Conservation (phyloP, 2,888 invertebrate genomes). For the Synanthedon tipuliformis region DNA sequence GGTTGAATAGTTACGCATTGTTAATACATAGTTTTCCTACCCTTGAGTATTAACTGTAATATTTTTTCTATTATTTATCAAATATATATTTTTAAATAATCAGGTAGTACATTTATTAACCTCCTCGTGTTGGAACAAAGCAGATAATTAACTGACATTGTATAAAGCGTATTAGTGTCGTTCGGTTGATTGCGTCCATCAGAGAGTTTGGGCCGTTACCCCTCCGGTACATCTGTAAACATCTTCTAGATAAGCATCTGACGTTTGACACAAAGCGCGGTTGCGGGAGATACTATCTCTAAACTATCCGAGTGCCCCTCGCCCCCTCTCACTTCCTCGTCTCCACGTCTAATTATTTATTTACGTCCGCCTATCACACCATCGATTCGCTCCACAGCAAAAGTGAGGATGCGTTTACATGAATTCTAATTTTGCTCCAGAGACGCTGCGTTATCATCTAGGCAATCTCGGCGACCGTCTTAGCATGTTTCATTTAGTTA, state of each 20-base stretch:
- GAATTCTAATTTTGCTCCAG: constrained; percentile 56
- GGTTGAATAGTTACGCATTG: no score
- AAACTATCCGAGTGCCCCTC: constrained; percentile 48
- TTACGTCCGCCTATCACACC: constrained; percentile 60
- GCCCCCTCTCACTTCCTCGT: constrained; percentile 38
- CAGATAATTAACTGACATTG: constrained; percentile 52
- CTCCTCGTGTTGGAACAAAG: constrained; percentile 23
- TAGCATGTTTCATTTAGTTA: background rate
- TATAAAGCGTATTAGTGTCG: constrained; percentile 47
- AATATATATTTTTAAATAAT: no score
- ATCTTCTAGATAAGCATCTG: constrained; percentile 64
- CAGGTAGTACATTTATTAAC: background rate
- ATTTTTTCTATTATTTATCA: no score
- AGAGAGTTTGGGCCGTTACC: constrained; percentile 55
- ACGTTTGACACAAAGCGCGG: constrained; percentile 70
- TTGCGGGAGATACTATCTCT: constrained; percentile 60
- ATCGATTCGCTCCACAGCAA: constrained; percentile 64
- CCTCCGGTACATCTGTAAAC: constrained; percentile 68
- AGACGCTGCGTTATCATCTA: constrained; percentile 45
- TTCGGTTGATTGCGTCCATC: constrained; percentile 50
- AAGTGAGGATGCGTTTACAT: constrained; percentile 44
- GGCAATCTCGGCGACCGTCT: constrained; percentile 47
- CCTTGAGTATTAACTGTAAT: no score
- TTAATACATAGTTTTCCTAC: no score
- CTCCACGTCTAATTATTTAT: constrained; percentile 65